Evolutionary conservation across 2,888 invertebrate species (phyloP).

Genomic region (Aleiodes leptofemur): DNA sequence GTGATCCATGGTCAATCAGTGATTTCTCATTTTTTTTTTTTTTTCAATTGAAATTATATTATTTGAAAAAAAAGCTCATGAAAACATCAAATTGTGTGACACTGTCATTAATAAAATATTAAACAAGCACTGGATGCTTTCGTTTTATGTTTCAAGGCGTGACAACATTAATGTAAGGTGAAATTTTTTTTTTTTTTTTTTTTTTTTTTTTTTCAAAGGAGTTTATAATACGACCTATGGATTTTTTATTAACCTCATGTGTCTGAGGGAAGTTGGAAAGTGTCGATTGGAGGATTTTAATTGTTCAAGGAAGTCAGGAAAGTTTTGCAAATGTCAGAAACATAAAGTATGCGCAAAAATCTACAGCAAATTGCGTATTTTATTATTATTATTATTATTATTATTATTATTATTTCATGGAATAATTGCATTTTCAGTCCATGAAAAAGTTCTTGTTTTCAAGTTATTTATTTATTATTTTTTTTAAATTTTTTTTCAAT

Average conservation of each 20-base stretch:
- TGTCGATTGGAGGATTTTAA: constrained; percentile 32
- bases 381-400: too few relatives aligned
- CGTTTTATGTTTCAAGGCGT: constrained; percentile 34
- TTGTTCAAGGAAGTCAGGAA: constrained; percentile 29
- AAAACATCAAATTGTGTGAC: constrained; percentile 29
- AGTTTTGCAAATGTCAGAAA: constrained; percentile 29
- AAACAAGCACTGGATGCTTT: constrained; percentile 11
- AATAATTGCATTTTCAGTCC: too few relatives aligned
- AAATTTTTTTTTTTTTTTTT: background rate
- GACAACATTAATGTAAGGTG: constrained; percentile 13
- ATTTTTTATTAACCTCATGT: constrained; percentile 17
- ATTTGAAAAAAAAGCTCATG: constrained; percentile 6
- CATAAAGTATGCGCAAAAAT: background rate
- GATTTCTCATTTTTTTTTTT: constrained; percentile 3
- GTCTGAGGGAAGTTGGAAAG: constrained; percentile 23
- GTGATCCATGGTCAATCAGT: constrained; percentile 25
- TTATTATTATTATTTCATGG: too few relatives aligned
- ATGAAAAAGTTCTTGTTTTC: too few relatives aligned
- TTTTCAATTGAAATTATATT: background rate
- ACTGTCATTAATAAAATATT: constrained; percentile 24
- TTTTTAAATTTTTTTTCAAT: too few relatives aligned
- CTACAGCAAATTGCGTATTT: background rate
- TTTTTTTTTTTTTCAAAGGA: background rate
- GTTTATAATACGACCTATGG: constrained; percentile 2
- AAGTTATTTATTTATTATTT: too few relatives aligned